These are phyloP conservation scores for Sphaerodactylus townsendi DNA, from an alignment of 2,113 vertebrate genomes.

Conservation along the genomic window DNA sequence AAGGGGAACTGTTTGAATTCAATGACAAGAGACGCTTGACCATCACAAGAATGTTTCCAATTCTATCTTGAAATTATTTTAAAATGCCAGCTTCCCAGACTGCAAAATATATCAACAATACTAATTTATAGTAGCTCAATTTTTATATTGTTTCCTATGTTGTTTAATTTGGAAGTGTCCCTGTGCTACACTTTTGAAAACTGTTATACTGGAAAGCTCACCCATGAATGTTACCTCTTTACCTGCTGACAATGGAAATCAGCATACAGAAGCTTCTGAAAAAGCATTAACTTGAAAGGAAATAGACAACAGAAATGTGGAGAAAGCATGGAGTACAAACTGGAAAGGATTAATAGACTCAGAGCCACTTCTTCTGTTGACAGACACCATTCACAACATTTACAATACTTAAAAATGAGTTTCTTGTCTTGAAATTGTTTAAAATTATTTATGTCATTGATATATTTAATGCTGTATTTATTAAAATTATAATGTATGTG, in stretches of 20 bases:
- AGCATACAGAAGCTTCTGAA: not conserved
- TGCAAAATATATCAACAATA: not conserved
- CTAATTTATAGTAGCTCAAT: not conserved
- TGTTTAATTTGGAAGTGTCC: not conserved
- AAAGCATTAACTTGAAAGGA: not conserved
- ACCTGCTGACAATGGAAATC: not conserved
- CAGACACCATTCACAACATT: not conserved
- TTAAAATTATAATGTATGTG: too few species aligned
- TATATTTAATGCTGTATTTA: too few species aligned
- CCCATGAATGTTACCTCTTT: not conserved
- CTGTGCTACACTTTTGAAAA: not conserved
- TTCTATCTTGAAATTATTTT: not conserved
- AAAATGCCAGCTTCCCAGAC: not conserved
- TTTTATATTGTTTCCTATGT: not conserved
- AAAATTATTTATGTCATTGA: too few species aligned
- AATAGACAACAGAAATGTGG: not conserved
- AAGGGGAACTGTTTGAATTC: not conserved
- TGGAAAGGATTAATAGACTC: too few species aligned
- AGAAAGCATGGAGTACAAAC: not conserved
- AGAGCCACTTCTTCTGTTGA: not conserved
- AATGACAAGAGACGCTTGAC: not conserved
- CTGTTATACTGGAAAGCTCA: not conserved
- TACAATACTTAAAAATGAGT: not conserved
- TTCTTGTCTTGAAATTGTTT: too few species aligned
- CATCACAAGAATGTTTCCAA: not conserved